phyloP scores from a whole-genome alignment of 1,140 invertebrate species.

The Lepidostoma basale region DNA sequence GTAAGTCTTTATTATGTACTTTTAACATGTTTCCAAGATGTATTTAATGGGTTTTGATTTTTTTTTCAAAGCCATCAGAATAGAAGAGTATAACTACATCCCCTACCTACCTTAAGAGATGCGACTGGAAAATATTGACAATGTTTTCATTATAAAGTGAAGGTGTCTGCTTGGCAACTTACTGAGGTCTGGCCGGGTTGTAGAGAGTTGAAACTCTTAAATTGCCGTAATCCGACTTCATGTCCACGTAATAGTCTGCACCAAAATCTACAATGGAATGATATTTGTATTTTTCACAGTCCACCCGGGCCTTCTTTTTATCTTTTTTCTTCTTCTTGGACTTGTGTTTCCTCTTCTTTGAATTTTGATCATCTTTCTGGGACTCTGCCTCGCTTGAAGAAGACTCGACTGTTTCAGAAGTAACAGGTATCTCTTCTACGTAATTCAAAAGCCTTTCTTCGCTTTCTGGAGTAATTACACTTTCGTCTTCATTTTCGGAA shows the following conservation, averaged over 20 bases:
- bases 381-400: not conserved
- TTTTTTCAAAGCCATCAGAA: not conserved
- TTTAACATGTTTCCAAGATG: no score
- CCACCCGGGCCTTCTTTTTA: not conserved
- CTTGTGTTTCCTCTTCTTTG: not conserved
- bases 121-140: not conserved
- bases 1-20: no score
- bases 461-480: not conserved
- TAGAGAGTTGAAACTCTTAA: slow-evolving; percentile 41
- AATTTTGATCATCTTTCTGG: not conserved
- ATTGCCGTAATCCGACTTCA: slow-evolving; percentile 37
- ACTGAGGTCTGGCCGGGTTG: slow-evolving; percentile 40
- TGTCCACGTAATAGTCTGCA: slow-evolving; percentile 38
- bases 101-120: not conserved
- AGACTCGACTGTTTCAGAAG: not conserved
- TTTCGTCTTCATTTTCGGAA: not conserved
- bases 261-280: not conserved
- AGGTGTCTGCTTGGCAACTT: not conserved
- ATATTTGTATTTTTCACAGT: not conserved
- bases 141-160: not conserved
- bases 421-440: not conserved
- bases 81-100: not conserved
- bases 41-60: no score
- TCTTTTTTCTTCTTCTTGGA: not conserved
- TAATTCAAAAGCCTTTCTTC: not conserved